These are phyloP conservation scores for Colletes gigas DNA, from an alignment of 1,140 invertebrate genomes.

Conservation along the genomic window DNA sequence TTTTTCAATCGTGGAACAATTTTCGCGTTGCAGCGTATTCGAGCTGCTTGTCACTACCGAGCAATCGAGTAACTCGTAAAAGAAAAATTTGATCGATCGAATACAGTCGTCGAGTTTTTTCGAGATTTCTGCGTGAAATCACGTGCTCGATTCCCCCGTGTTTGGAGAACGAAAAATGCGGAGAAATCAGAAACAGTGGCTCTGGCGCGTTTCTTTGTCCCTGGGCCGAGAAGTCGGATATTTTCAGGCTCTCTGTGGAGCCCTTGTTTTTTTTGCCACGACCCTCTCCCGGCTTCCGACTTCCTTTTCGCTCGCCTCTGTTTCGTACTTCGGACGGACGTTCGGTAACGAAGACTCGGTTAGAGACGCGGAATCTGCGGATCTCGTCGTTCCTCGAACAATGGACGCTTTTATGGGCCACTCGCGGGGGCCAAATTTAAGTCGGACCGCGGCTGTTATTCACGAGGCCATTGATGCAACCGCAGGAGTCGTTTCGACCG, in stretches of 20 bases:
- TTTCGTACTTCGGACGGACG: slow-evolving; percentile 34
- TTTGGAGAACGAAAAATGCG: not conserved
- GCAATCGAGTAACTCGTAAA: too few relatives aligned
- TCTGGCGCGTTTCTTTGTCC: slow-evolving; percentile 39
- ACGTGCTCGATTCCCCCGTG: not conserved
- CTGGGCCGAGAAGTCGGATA: slow-evolving; percentile 33
- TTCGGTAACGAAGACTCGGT: slow-evolving; percentile 46
- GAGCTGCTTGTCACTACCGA: too few relatives aligned
- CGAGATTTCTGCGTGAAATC: too few relatives aligned
- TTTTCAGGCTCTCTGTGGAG: slow-evolving; percentile 34
- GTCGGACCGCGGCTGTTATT: slow-evolving; percentile 18
- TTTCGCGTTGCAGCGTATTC: too few relatives aligned
- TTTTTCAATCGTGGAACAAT: too few relatives aligned
- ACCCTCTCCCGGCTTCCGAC: slow-evolving; percentile 31
- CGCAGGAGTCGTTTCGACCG: too few relatives aligned
- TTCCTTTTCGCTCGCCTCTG: slow-evolving; percentile 35
- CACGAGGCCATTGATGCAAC: not conserved
- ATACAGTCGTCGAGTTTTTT: too few relatives aligned
- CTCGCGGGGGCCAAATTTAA: slow-evolving; percentile 34
- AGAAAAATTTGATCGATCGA: too few relatives aligned
- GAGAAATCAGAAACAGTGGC: slow-evolving; percentile 3
- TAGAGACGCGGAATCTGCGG: slow-evolving; percentile 39
- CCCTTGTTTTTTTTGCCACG: slow-evolving; percentile 47
- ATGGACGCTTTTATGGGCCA: slow-evolving; percentile 44
- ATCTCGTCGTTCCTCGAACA: slow-evolving; percentile 37